Conservation (phyloP, 2,797 vertebrate genomes). For the Prunella strophiata region DNA sequence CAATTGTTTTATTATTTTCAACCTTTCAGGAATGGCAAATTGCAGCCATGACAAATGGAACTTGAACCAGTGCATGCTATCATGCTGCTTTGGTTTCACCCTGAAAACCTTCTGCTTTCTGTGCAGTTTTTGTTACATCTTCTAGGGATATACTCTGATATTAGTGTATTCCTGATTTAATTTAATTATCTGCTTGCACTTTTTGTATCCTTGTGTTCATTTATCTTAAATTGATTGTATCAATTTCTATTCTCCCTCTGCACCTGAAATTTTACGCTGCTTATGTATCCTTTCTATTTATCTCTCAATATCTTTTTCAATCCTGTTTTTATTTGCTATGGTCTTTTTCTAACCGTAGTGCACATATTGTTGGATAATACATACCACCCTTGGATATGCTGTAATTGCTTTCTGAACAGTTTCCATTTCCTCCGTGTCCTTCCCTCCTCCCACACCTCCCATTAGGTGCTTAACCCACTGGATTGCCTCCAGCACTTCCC, state of each 20-base stretch:
- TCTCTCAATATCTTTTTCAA: slow-evolving; percentile 65
- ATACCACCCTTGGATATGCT: slow-evolving; percentile 54
- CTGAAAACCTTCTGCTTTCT: not conserved
- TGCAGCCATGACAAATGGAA: not conserved
- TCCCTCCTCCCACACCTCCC: slow-evolving; percentile 57
- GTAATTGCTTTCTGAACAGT: slow-evolving; percentile 75
- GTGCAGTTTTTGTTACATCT: not conserved
- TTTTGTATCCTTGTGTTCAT: slow-evolving; percentile 36
- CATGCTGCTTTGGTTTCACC: not conserved
- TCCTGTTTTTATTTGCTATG: slow-evolving; percentile 54
- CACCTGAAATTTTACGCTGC: not conserved
- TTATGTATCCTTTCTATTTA: slow-evolving; percentile 53
- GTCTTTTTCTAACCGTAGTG: slow-evolving; percentile 43
- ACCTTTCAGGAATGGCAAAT: not conserved
- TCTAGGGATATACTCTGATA: not conserved
- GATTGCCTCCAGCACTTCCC: slow-evolving; percentile 61
- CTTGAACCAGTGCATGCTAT: not conserved
- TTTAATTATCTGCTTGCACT: slow-evolving; percentile 48
- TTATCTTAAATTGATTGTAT: slow-evolving; percentile 43
- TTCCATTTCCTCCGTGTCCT: slow-evolving; percentile 58
- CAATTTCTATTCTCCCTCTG: slow-evolving; percentile 34
- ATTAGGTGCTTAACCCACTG: slow-evolving; percentile 50
- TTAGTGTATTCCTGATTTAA: slow-evolving; percentile 9
- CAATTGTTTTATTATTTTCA: not conserved
- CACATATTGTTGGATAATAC: slow-evolving; percentile 54